Evolutionary conservation across 2,888 invertebrate genomes (phyloP), one percentile per base, ranked within the genome.

Genomic region (Phalera bucephala): DNA sequence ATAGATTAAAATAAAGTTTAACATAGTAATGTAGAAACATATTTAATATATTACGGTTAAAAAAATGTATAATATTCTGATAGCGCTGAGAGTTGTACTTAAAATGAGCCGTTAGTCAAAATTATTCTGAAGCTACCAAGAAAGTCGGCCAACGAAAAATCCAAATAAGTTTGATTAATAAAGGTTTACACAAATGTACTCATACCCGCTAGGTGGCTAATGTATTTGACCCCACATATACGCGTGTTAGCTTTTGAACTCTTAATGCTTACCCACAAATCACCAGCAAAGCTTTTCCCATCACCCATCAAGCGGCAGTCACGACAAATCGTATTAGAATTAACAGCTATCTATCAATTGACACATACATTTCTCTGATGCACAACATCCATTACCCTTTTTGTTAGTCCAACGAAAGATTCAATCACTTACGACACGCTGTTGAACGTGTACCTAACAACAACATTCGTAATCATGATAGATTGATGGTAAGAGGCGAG

Each of bases 161-260:
- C 43, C 30, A 53, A 60, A 50, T 27, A 27, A 60, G 49, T 72
- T 77, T 83, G 86, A 84, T 86, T 80, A 79, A 85, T 84, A 79
- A 70, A 76, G 64, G 70, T 77, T 74, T 76, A 77, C 73, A 69
- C 67, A 68, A 65, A 65, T 61, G 68, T 66, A 63, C 67, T 67
- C 77, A 56, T 57, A 65, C 80, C 78, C 84, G 79, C 82, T 86
- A 83, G 84, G 86, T 85, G 86, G 84, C 86, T 88, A 88, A 88
- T 87, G 88, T 69, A 68, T 84, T 84, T 86, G 87, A 88, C 88
- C 87, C 61, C 76, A 59, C 77, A 77, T 80, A 72, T 58, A 68
- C 75, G 72, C 71, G 78, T 81, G 83, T 82, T 83, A 86, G 76
- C 77, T 54, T 76, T 80, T 84, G 84, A 86, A 82, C 86, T 83